Evolutionary conservation across 2,113 vertebrate genomes (phyloP).

Genomic region (Lamprotornis superbus): DNA sequence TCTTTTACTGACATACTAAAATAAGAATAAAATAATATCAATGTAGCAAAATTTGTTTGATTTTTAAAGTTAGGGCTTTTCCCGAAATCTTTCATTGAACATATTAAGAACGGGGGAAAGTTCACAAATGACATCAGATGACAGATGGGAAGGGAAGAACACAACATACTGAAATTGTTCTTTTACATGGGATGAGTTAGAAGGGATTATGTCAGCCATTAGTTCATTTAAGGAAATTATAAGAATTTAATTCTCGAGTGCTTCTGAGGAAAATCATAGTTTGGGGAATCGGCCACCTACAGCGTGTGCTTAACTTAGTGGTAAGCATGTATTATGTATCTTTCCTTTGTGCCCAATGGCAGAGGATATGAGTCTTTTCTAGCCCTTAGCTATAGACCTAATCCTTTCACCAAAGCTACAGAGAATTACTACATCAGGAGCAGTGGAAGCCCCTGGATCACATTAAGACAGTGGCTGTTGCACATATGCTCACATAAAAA

Average conservation of each 20-base stretch:
- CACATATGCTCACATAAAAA: not conserved
- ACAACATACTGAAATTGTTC: slow-evolving; percentile 3
- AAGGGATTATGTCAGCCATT: not conserved
- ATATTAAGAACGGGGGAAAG: not conserved
- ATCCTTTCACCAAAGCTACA: not conserved
- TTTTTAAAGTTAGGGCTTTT: not conserved
- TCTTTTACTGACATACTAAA: not conserved
- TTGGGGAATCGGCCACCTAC: not conserved
- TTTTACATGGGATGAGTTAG: not conserved
- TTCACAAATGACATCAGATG: not conserved
- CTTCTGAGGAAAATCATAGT: not conserved
- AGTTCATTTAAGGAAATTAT: not conserved
- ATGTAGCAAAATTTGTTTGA: not conserved
- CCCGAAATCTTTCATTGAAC: not conserved
- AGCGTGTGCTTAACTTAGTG: accelerated
- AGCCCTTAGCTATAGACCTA: not conserved
- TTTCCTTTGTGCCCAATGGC: not conserved
- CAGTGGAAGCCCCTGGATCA: not conserved
- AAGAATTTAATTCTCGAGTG: not conserved
- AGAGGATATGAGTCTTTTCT: not conserved
- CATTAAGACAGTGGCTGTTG: not conserved
- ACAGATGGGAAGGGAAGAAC: not conserved
- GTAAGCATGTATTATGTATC: not conserved
- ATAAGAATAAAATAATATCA: not conserved
- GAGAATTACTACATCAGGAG: not conserved